These are phyloP conservation scores for Tineola bisselliella DNA, from an alignment of 2,888 invertebrate species.

Conservation along the genomic window DNA sequence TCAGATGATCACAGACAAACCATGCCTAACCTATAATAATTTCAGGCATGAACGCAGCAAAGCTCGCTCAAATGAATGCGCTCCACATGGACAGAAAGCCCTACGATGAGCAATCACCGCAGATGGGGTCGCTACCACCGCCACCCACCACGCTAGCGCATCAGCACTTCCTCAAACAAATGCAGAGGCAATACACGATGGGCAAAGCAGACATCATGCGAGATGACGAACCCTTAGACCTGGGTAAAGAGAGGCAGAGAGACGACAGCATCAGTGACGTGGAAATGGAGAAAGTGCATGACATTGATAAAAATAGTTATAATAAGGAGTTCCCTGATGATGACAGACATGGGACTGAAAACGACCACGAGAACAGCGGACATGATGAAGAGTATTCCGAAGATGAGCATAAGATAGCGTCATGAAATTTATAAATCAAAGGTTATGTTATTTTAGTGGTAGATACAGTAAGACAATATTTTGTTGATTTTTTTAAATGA, in stretches of 20 bases:
- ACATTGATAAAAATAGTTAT: conserved; percentile 53
- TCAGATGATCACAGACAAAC: no score
- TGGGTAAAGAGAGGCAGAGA: conserved; percentile 62
- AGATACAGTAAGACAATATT: neutral
- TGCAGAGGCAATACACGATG: conserved; percentile 70
- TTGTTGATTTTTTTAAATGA: conserved; percentile 2
- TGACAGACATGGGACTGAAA: conserved; percentile 37
- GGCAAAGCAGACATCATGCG: conserved; percentile 67
- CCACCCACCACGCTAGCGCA: conserved; percentile 62
- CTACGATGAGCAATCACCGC: conserved; percentile 68
- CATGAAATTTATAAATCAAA: conserved; percentile 39
- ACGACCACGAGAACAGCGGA: conserved; percentile 42
- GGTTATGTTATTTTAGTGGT: neutral
- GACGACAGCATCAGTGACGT: conserved; percentile 45
- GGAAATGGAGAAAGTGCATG: conserved; percentile 52
- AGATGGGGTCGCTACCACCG: conserved; percentile 64
- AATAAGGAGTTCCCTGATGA: conserved; percentile 42
- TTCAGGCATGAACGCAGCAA: conserved; percentile 79
- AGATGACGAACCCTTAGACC: conserved; percentile 63
- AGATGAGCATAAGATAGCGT: conserved; percentile 50
- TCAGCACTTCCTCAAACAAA: conserved; percentile 71
- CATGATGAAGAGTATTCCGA: conserved; percentile 59
- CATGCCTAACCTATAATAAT: neutral
- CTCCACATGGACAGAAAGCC: conserved; percentile 60
- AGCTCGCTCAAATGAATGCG: conserved; percentile 80